Conservation (phyloP, 92 coral and sea anemone species). For the Parazoanthus swiftii region DNA sequence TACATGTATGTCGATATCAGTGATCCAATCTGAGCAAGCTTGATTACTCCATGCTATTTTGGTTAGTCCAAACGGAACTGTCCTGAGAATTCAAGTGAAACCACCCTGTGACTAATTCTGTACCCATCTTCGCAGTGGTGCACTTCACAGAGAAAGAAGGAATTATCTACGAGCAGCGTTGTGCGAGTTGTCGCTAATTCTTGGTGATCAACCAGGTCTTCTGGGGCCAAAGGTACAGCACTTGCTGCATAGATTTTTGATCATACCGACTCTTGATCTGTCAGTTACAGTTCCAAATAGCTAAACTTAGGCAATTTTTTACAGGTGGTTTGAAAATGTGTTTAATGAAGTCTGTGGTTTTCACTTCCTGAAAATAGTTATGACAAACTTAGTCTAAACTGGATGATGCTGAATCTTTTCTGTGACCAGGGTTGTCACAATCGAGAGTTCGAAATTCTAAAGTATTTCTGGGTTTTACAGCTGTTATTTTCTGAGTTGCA, state of each 20-base stretch:
- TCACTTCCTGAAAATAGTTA: no score
- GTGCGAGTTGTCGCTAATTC: constrained; percentile 82
- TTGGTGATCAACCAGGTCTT: constrained; percentile 96
- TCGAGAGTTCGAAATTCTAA: no score
- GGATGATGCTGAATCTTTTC: no score
- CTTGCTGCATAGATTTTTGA: not conserved
- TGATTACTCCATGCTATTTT: no score
- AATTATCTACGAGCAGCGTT: constrained; percentile 86
- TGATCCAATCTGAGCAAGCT: no score
- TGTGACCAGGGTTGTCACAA: no score
- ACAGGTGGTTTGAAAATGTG: not conserved
- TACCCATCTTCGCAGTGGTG: constrained; percentile 56
- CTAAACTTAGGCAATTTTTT: no score
- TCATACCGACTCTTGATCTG: not conserved
- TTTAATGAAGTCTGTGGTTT: no score
- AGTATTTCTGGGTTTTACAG: no score
- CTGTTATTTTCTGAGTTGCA: no score
- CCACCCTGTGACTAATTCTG: not conserved
- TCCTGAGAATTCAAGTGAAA: not conserved
- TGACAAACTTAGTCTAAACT: no score
- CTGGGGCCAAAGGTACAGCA: constrained; percentile 96
- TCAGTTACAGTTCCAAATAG: not conserved
- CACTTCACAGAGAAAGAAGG: constrained; percentile 85
- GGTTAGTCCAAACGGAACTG: no score
- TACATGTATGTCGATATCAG: not conserved